Evolutionary conservation across 35 echinoderm and acorn worm species (phyloP), one percentile per base, ranked within the genome.

Genomic region (Apostichopus parvimensis): DNA sequence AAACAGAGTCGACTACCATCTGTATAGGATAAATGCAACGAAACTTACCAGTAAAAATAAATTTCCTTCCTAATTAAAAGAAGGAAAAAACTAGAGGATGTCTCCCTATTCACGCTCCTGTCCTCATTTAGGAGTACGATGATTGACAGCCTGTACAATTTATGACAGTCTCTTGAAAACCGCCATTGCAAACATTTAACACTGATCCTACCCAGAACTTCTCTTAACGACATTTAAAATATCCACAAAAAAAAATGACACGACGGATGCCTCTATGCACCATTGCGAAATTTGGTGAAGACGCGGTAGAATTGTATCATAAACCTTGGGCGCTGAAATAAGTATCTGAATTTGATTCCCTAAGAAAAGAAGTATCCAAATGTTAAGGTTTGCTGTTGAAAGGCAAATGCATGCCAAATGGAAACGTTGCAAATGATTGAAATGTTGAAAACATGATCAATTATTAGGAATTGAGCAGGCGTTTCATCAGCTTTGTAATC

Each of bases 181-280:
- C 81, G 4, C 55, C 54, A 84, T 84, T 84, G 21, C 81, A 84
- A 84, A 84, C 81, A 84, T 84, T 84, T 84, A 84, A 84, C 55
- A 55, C n/a, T 84, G 81, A 84, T 84, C 55, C 57, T 84, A 84
- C 55, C 81, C 81, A 84, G 81, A 59, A 23, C 55, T 84, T 8
- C 55, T 21, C 81, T 84, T 84, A 84, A 84, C 81, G 81, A 84
- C 81, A 59, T 84, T 84, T 58, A 22, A 84, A 84, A 45, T 45
- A 45, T 45, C 26, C 0, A 28, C 24, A 28, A 55, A 58, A 53
- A n/a, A 59, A 84, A 84, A 59, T 8, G 57, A 0, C 13, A 75
- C 5, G 55, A 84, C 12, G 81, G 81, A 58, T 58, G 54, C 18
- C 8, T 58, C 25, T 84, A 84, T 17, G 17, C 54, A 25, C 81